Conservation (phyloP, 2,888 invertebrate species). For the Drosophila gaucha region DNA sequence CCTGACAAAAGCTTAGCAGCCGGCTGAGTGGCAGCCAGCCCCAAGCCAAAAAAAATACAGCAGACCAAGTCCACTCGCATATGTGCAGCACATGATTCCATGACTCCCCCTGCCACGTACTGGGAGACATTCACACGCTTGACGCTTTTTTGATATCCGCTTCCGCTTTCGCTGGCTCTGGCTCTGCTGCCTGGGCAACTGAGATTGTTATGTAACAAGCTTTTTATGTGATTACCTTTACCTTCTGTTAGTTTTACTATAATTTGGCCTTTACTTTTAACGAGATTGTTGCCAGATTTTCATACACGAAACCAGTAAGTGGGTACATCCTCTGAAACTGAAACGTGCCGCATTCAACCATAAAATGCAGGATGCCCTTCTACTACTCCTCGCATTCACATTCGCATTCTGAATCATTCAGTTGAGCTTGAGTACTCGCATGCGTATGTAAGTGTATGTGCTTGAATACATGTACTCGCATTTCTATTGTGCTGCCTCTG, state of each 20-base stretch:
- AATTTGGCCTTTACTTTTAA: conserved; percentile 78
- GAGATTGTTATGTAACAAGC: conserved; percentile 77
- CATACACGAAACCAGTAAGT: conserved; percentile 24
- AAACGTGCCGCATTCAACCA: conserved; percentile 56
- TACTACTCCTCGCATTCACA: background rate
- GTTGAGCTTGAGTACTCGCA: conserved; percentile 3
- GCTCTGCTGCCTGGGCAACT: conserved; percentile 23
- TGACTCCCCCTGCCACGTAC: background rate
- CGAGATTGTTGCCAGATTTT: conserved; percentile 77
- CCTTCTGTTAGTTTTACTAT: conserved; percentile 79
- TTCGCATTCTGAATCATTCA: background rate
- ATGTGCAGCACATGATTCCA: conserved; percentile 20
- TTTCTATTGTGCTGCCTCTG: conserved; percentile 31
- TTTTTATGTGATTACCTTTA: conserved; percentile 79
- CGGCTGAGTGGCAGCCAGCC: conserved; percentile 41
- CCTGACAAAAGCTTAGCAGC: conserved; percentile 76
- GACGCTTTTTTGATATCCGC: conserved; percentile 69
- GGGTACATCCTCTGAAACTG: conserved; percentile 50
- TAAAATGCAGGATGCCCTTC: conserved; percentile 53
- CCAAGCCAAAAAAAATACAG: background rate
- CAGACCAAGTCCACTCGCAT: conserved; percentile 29
- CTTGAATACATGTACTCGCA: conserved; percentile 8
- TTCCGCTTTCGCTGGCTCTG: conserved; percentile 52
- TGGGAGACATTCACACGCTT: conserved; percentile 61
- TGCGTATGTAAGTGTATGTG: background rate